phyloP scores from a whole-genome alignment of 2,113 vertebrate species.

The Gadus macrocephalus region DNA sequence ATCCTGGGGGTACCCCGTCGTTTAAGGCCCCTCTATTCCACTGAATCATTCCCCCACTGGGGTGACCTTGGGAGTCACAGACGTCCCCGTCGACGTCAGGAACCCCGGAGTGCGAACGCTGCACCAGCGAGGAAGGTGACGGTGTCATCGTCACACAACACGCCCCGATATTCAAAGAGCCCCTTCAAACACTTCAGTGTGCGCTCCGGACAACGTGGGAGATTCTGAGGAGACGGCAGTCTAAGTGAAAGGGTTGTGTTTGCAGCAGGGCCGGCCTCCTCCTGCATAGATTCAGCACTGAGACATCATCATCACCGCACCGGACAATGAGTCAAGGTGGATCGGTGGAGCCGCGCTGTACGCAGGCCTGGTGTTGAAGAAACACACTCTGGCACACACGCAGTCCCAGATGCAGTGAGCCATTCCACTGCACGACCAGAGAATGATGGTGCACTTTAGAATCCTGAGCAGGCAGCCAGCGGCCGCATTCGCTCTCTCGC shows the following conservation, averaged over 20 bases:
- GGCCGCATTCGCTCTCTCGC: conserved; percentile 24
- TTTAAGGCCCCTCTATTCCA: too few species aligned
- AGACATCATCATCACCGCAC: conserved; percentile 27
- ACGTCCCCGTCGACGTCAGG: too few species aligned
- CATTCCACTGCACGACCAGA: conserved; percentile 29
- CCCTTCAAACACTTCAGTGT: too few species aligned
- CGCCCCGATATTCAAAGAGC: too few species aligned
- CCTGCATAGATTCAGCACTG: background rate
- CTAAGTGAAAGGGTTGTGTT: background rate
- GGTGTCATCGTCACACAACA: too few species aligned
- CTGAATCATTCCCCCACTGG: too few species aligned
- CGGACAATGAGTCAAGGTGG: conserved; percentile 34
- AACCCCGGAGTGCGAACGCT: too few species aligned
- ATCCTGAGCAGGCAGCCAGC: conserved; percentile 45
- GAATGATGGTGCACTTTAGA: conserved; percentile 51
- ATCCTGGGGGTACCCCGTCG: too few species aligned
- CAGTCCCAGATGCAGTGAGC: conserved; percentile 26
- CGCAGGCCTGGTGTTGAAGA: conserved; percentile 9
- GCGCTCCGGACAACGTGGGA: too few species aligned
- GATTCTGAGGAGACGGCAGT: background rate
- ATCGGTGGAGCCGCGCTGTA: conserved; percentile 8
- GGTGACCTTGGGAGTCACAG: too few species aligned
- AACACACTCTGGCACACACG: conserved; percentile 10
- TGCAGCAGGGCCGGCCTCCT: background rate
- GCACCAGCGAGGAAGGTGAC: too few species aligned